Evolutionary conservation across 2,797 vertebrate genomes (phyloP).

Genomic region (Toxotes lorentzi): DNA sequence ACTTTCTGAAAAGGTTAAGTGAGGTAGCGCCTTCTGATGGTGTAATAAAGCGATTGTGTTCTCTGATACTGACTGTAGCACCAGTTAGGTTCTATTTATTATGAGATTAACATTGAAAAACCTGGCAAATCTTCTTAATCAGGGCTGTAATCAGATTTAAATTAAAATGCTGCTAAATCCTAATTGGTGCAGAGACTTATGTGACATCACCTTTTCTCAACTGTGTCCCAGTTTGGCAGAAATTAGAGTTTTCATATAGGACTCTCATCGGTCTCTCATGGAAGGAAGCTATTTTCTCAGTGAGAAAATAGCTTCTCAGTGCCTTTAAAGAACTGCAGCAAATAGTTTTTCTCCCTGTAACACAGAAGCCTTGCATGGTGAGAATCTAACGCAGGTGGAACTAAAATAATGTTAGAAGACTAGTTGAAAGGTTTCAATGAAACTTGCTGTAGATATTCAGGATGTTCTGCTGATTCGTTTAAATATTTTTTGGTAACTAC

Average conservation of each 20-base stretch:
- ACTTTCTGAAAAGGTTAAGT: neutral
- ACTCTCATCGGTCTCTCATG: neutral
- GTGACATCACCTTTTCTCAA: neutral
- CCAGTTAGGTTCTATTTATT: neutral
- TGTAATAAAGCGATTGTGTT: neutral
- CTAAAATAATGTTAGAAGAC: too few species aligned
- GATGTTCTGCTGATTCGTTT: too few species aligned
- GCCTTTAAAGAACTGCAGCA: neutral
- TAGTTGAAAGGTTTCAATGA: too few species aligned
- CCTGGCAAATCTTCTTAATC: neutral
- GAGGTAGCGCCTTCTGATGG: neutral
- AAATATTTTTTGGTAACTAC: too few species aligned
- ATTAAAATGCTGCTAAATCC: neutral
- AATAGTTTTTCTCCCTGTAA: too few species aligned
- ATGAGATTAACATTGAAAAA: neutral
- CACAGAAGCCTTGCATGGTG: neutral
- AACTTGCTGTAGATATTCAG: too few species aligned
- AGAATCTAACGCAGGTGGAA: neutral
- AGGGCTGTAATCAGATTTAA: neutral
- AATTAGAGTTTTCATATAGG: neutral
- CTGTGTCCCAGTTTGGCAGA: neutral
- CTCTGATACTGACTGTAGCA: slow-evolving; percentile 6
- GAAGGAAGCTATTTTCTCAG: too few species aligned
- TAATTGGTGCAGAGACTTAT: neutral
- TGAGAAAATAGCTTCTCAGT: neutral